phyloP scores from a whole-genome alignment of 1,140 invertebrate species.

The Copidosoma floridanum region DNA sequence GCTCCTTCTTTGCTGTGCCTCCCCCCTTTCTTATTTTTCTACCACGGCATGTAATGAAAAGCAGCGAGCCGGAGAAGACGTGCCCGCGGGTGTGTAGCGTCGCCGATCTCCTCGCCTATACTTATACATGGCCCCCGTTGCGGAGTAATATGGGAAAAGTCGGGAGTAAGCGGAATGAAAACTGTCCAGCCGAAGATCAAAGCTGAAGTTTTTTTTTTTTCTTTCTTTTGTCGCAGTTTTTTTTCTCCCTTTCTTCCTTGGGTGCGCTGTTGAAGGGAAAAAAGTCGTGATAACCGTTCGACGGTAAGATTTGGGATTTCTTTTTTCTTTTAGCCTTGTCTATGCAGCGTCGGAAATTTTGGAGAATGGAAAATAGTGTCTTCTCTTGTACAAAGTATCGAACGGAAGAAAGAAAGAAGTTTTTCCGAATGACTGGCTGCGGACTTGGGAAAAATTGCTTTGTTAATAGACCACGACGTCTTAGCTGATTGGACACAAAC shows the following conservation, averaged over 20 bases:
- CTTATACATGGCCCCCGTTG: not conserved
- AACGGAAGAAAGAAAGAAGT: not conserved
- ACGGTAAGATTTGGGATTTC: too few relatives aligned
- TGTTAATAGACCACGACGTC: not conserved
- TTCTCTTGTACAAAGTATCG: not conserved
- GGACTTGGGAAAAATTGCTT: conserved; percentile 1
- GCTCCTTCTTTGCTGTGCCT: not conserved
- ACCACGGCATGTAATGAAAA: conserved; percentile 16
- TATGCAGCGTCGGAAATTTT: not conserved
- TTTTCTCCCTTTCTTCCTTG: too few relatives aligned
- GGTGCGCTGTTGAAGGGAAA: not conserved
- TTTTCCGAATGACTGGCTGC: not conserved
- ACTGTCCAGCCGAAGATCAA: conserved; percentile 21
- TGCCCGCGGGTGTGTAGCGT: conserved; percentile 5
- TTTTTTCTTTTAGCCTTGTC: too few relatives aligned
- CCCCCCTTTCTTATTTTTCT: too few relatives aligned
- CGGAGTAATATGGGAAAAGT: not conserved
- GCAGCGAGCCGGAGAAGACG: conserved; percentile 2
- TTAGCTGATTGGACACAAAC: not conserved
- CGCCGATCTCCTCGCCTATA: not conserved
- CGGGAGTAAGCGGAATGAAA: not conserved
- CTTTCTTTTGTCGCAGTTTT: too few relatives aligned
- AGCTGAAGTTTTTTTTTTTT: conserved; percentile 5
- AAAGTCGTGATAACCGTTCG: not conserved
- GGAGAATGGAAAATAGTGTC: not conserved